Base-by-base conservation (phyloP, 2,797 vertebrate genomes). In the Phylloscopus collybita region DNA sequence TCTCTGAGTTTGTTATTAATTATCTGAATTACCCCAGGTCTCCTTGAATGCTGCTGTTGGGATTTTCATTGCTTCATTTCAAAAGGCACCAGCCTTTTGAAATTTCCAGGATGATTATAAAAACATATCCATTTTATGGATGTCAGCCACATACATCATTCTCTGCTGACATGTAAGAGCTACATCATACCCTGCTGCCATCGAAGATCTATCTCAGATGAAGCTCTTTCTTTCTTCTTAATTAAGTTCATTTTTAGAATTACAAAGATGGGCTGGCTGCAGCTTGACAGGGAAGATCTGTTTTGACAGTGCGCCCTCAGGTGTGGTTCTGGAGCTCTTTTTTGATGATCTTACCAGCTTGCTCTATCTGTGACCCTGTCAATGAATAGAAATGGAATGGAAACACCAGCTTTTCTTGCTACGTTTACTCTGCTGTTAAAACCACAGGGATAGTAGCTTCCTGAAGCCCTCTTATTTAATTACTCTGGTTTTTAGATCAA, bases 171-270 rank as follows among this genome's bases (percentile, higher is more conserved):
- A 76, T 40, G 42, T 36, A 2, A 62, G 76, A 72, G 78, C 62
- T 73, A 7, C 64, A 82, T 93, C 92, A 57, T 62, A 7, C 80
- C 57, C 42, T 50, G 87, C 94, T 96, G 96, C 83, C 83, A 32
- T 2, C 1, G 3, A 66, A 73, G 74, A 90, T 88, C 59, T 73
- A 2, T 23, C 83, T 95, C 80, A 40, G 50, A 62, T 44, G 59
- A 64, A 90, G 70, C 51, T 69, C 60, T 50, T 80, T 50, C 66
- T 90, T 95, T 90, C 86, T 62, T 50, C 71, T 80, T 93, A 92
- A 91, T 93, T 84, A 96, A 94, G 45, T 94, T 87, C 74, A 94
- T 92, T 92, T 94, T 80, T 85, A 79, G 74, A 47, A 27, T 71
- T 84, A 57, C 45, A 36, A 74, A 71, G 95, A 83, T 76, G 81